A percentile compares a stretch with the other conserved stretches of the same genome.
Conservation (phyloP, 1,140 invertebrate species). For the Pararge aegeria region DNA sequence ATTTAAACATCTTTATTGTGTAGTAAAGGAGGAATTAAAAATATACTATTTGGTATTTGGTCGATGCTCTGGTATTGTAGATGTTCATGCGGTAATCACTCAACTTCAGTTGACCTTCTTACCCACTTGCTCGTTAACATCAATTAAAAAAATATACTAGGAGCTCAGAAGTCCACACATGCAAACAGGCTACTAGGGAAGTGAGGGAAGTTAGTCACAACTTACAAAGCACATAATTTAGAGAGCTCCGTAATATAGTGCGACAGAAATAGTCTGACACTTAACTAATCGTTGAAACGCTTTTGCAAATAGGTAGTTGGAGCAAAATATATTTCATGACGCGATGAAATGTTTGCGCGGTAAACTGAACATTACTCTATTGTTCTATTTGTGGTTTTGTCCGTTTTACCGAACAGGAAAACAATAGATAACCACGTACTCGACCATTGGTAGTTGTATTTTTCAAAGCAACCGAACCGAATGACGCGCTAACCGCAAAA, state of each 20-base stretch:
- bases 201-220: background rate
- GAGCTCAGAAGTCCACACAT: no score
- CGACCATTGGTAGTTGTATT: constrained; percentile 35
- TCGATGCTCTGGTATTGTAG: no score
- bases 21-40: no score
- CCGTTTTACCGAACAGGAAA: constrained; percentile 35
- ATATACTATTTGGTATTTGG: no score
- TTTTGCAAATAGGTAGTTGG: constrained; percentile 37
- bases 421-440: constrained; percentile 41
- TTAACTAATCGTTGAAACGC: constrained; percentile 40
- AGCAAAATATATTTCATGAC: constrained; percentile 37
- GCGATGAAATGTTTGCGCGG: constrained; percentile 37
- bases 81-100: no score
- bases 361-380: constrained; percentile 35
- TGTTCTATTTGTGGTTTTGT: constrained; percentile 34
- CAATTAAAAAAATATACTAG: no score
- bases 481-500: constrained; percentile 32
- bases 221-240: constrained; percentile 29
- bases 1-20: no score
- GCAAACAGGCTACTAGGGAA: background rate
- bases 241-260: constrained; percentile 25
- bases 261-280: constrained; percentile 37
- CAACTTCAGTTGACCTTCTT: no score
- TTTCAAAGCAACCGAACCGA: constrained; percentile 40
- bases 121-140: no score